Evolutionary conservation across 2,113 vertebrate species (phyloP).

Genomic region (Cygnus buccinator): DNA sequence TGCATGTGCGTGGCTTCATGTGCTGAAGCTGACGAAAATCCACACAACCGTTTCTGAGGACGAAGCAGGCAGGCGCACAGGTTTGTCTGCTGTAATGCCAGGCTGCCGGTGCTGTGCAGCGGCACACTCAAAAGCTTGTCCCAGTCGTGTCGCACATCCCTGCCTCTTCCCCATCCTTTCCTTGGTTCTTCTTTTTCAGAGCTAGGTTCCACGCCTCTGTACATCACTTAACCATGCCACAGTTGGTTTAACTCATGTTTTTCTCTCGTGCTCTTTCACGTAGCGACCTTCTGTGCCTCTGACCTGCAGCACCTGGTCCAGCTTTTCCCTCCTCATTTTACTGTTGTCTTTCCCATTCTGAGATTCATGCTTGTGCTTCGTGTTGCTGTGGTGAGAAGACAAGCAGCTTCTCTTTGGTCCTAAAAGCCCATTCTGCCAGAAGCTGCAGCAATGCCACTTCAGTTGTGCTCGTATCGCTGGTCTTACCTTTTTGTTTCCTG

Average conservation of each 20-base stretch:
- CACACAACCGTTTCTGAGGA: not conserved
- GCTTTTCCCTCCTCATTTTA: not conserved
- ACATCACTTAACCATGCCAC: not conserved
- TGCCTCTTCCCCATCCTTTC: not conserved
- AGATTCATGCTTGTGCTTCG: not conserved
- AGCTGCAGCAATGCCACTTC: not conserved
- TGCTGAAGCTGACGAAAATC: slow-evolving; percentile 9
- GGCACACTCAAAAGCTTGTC: not conserved
- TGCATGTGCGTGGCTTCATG: not conserved
- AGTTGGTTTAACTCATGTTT: not conserved
- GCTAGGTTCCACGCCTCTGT: not conserved
- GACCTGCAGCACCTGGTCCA: not conserved
- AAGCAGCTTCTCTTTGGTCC: not conserved
- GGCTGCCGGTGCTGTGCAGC: not conserved
- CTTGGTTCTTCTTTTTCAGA: not conserved
- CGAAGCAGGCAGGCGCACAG: not conserved
- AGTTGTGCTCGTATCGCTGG: not conserved
- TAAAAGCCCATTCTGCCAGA: not conserved
- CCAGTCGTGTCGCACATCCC: not conserved
- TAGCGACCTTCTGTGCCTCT: not conserved
- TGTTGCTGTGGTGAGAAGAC: not conserved
- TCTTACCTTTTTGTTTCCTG: not conserved
- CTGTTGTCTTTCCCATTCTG: not conserved
- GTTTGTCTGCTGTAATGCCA: not conserved
- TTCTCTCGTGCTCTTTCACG: not conserved